Evolutionary conservation across 2,113 vertebrate genomes (phyloP).

Genomic region (Leptobrachium ailaonicum): DNA sequence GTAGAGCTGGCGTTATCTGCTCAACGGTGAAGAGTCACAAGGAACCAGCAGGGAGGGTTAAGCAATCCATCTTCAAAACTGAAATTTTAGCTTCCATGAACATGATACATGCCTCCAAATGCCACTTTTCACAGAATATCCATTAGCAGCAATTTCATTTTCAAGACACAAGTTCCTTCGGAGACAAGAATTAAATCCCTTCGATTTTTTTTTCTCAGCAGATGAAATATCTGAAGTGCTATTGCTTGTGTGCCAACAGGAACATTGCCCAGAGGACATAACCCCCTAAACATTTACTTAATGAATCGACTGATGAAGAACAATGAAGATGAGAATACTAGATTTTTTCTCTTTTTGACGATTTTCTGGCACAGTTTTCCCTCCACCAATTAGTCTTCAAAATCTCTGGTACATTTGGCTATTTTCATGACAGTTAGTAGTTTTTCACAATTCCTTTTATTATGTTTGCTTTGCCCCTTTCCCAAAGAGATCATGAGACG

Average conservation of each 20-base stretch:
- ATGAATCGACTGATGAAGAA: background rate
- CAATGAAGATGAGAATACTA: background rate
- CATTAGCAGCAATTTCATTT: background rate
- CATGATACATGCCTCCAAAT: too few relatives aligned
- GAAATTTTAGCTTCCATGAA: background rate
- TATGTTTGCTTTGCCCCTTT: too few relatives aligned
- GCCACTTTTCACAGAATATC: too few relatives aligned
- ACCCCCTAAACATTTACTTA: background rate
- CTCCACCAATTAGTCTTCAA: too few relatives aligned
- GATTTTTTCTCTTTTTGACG: background rate
- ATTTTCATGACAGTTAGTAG: too few relatives aligned
- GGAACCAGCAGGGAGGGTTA: constrained; percentile 14
- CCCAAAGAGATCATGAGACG: too few relatives aligned
- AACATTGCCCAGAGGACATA: background rate
- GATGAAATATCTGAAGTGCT: background rate
- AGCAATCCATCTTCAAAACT: constrained; percentile 21
- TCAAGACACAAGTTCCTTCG: background rate
- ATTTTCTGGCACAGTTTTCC: too few relatives aligned
- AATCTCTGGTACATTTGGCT: too few relatives aligned
- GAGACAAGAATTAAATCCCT: background rate
- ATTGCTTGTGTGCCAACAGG: background rate
- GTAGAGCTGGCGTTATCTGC: constrained; percentile 12
- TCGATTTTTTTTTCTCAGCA: background rate
- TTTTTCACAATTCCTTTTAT: too few relatives aligned
- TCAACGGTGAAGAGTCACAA: background rate